These are phyloP conservation scores for Smittia aterrima DNA, from an alignment of 2,888 invertebrate species.

Conservation along the genomic window DNA sequence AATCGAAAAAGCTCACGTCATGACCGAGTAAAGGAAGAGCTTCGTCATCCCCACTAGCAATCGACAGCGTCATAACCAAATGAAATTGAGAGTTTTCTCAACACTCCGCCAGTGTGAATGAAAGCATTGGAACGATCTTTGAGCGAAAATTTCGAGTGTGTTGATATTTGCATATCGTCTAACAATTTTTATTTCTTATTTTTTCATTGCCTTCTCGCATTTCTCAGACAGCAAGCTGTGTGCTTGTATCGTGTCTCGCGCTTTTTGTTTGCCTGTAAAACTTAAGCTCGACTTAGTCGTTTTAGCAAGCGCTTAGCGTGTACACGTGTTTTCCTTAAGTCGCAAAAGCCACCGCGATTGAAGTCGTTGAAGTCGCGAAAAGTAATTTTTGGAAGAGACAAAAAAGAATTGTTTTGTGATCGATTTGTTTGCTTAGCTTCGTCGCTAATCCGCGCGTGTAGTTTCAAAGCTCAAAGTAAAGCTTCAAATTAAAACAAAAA, in stretches of 20 bases:
- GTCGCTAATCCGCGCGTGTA: no score
- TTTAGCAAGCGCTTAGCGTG: constrained; percentile 35
- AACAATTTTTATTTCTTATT: background rate
- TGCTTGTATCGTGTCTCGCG: background rate
- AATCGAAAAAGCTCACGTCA: constrained; percentile 11
- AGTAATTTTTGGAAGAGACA: background rate
- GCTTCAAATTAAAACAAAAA: no score
- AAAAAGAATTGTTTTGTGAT: no score
- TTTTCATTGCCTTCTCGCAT: constrained; percentile 12
- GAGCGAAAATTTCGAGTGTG: constrained; percentile 16
- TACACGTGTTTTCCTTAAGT: constrained; percentile 27
- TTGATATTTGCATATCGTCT: constrained; percentile 33
- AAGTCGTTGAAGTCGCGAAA: background rate
- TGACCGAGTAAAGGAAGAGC: background rate
- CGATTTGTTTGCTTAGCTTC: no score
- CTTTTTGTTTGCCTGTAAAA: constrained; percentile 4
- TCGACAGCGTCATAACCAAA: constrained; percentile 1
- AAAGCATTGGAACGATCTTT: constrained; percentile 11
- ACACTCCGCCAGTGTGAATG: background rate
- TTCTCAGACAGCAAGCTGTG: constrained; percentile 14
- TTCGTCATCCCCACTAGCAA: background rate
- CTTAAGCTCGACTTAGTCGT: constrained; percentile 5
- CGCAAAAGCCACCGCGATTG: background rate
- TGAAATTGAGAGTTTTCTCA: constrained; percentile 24
- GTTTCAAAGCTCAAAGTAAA: no score